Evolutionary conservation across 2,797 vertebrate species (phyloP).

Genomic region (Pangasius sanitwongsei): DNA sequence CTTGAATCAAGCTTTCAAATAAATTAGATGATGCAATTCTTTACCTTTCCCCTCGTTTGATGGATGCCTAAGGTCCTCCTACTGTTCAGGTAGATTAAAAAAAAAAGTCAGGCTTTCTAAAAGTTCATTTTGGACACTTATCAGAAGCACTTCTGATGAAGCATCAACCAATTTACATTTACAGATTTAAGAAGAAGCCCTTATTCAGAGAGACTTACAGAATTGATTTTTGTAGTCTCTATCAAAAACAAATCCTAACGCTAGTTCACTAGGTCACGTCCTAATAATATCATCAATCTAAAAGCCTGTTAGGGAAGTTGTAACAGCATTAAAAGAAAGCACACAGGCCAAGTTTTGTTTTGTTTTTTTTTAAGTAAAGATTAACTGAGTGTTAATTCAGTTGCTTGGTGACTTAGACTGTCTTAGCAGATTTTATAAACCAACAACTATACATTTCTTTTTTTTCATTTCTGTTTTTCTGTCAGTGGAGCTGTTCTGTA

Average conservation of each 20-base stretch:
- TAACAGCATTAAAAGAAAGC: background rate
- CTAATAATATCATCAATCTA: background rate
- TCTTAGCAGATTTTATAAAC: background rate
- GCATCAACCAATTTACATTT: background rate
- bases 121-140: background rate
- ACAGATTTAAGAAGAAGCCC: background rate
- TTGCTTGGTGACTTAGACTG: background rate
- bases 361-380: background rate
- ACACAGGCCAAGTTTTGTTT: background rate
- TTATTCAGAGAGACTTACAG: too few species aligned
- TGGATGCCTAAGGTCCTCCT: background rate
- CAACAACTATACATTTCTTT: background rate
- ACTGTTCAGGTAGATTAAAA: background rate
- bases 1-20: background rate
- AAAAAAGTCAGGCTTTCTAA: background rate
- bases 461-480: background rate
- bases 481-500: background rate
- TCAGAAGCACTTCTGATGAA: background rate
- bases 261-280: background rate
- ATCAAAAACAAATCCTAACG: background rate
- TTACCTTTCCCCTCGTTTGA: background rate
- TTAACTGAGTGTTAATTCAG: background rate
- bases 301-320: background rate
- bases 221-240: background rate
- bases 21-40: background rate